These are phyloP conservation scores for Girardinus metallicus DNA, from an alignment of 2,797 vertebrate species.

Conservation along the genomic window DNA sequence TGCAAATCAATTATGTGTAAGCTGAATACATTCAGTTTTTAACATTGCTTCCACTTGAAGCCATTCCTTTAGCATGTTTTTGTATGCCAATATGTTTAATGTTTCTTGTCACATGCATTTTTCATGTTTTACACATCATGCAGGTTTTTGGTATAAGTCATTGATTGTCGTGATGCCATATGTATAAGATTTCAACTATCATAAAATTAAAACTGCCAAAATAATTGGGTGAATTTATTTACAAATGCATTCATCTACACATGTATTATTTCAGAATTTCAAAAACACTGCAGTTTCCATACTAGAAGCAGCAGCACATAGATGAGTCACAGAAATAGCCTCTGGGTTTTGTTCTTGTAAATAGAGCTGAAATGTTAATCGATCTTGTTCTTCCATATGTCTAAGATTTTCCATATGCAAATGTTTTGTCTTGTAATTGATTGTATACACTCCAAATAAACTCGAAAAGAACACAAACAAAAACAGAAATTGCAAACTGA, in stretches of 20 bases:
- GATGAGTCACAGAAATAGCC: slow-evolving; percentile 8
- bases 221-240: slow-evolving; percentile 43
- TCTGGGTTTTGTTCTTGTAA: slow-evolving; percentile 20
- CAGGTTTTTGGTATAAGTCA: background rate
- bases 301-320: background rate
- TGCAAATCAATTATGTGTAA: slow-evolving; percentile 4
- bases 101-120: background rate
- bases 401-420: background rate
- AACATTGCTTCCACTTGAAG: slow-evolving; percentile 26
- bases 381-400: background rate
- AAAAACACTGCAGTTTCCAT: slow-evolving; percentile 2
- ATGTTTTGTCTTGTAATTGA: background rate
- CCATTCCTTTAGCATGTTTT: background rate
- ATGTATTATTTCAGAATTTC: slow-evolving; percentile 5
- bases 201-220: slow-evolving; percentile 29
- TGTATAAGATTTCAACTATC: slow-evolving; percentile 31
- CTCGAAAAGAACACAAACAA: slow-evolving; percentile 63
- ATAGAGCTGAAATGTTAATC: slow-evolving; percentile 5
- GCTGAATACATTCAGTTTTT: slow-evolving; percentile 8
- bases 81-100: background rate
- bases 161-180: slow-evolving; percentile 17
- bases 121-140: background rate
- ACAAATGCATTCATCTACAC: background rate
- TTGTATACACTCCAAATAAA: slow-evolving; percentile 9
- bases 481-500: slow-evolving; percentile 58